These are phyloP conservation scores for Epinotia brunnichana DNA, from an alignment of 2,888 invertebrate genomes.

Conservation along the genomic window DNA sequence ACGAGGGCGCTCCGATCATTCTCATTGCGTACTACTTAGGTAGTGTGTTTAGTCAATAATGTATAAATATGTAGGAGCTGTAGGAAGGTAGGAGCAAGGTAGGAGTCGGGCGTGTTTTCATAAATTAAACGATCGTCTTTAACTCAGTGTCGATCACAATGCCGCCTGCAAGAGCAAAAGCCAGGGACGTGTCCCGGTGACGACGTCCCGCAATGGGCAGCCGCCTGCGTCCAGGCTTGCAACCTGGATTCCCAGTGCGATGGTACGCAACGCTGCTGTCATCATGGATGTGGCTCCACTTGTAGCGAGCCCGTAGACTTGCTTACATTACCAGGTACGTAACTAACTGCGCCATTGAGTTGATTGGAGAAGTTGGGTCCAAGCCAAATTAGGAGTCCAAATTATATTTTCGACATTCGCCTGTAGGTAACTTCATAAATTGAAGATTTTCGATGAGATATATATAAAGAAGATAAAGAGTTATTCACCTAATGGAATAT, in stretches of 20 bases:
- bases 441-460: too few relatives aligned
- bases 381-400: background rate
- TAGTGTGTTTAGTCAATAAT: too few relatives aligned
- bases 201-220: constrained; percentile 81
- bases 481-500: too few relatives aligned
- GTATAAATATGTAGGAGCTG: too few relatives aligned
- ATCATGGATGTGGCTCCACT: constrained; percentile 86
- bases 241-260: constrained; percentile 87
- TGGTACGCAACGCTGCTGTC: constrained; percentile 87
- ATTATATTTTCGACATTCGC: background rate
- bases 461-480: too few relatives aligned
- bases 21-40: too few relatives aligned
- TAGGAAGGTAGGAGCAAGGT: too few relatives aligned
- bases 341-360: constrained; percentile 47
- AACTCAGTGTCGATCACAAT: constrained; percentile 83
- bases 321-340: constrained; percentile 81
- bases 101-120: background rate
- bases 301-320: constrained; percentile 87
- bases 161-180: constrained; percentile 77
- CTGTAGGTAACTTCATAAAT: too few relatives aligned
- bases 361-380: background rate
- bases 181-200: constrained; percentile 74
- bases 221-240: constrained; percentile 85
- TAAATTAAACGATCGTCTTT: constrained; percentile 10
- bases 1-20: too few relatives aligned